Base-by-base conservation (phyloP, 2,113 vertebrate genomes). In the Rousettus leschenaultii region DNA sequence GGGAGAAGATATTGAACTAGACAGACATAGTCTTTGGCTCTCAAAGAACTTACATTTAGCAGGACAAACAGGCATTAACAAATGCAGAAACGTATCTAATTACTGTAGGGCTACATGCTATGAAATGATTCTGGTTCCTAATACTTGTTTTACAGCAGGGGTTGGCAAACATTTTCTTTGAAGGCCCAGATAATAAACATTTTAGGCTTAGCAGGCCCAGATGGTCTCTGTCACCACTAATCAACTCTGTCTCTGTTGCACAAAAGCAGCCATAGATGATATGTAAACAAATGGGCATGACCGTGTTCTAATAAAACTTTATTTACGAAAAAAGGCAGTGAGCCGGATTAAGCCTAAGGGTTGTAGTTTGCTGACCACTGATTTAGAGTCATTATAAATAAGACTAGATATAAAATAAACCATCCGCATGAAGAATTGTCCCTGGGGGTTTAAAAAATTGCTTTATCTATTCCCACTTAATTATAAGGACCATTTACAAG, bases 221-320 rank as follows among this genome's bases (percentile, higher is more conserved):
- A 65, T 53, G 74, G 68, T 92, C 55, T 91, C 65, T 86, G 78
- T 57, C 19, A 89, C 14, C 68, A 21, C 51, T 40, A 22, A 18
- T 88, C 30, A 53, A 6, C 71, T 71, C 45, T 40, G 48, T 5
- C 4, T n/a, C 18, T 26, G 2, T 53, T 74, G 45, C 22, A 59
- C 33, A 63, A 78, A 86, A 53, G 63, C 30, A 28, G 24, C 38
- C 8, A 3, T 2, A 78, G 79, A 63, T 30, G 89, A 35, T 9
- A 28, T 10, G 16, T 33, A 80, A 95, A 73, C 30, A 78, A 91
- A 38, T 14, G 21, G 48, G 6, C 18, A 3, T 9, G 7, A 21
- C 3, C 93, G 19, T 55, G 16, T 73, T 90, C 80, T 9, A 82
- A 74, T 79, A 92, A 92, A 86, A 84, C 88, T 79, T 89, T 87